Base-by-base conservation (phyloP, 2,113 vertebrate genomes). In the Cavia porcellus region DNA sequence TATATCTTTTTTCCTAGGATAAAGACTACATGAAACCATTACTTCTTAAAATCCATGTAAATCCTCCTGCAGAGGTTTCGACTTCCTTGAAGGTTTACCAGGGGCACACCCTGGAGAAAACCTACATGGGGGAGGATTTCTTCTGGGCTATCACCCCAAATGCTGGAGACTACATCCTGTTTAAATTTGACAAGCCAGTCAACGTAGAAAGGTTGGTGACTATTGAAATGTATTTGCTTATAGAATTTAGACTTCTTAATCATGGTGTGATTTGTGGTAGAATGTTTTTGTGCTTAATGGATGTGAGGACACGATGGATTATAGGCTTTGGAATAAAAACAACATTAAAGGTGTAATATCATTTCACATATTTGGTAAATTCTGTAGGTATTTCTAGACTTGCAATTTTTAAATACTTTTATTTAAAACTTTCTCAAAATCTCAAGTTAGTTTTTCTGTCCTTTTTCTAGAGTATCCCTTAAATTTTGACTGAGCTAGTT, bases 21-120 rank as follows among this genome's bases (percentile, higher is more conserved):
- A 99, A 99, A 98, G 99, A 99, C 98, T 99, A 99, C 98, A 98
- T 99, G 99, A 99, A 99, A 98, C 99, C 99, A 6, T 99, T 99
- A 97, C 99, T 99, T 50, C 99, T 99, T 97, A 99, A 99, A 98
- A 99, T 99, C 97, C 99, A 99, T 0, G 99, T 99, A 93, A 99
- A 99, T 95, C 99, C 99, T 12, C 99, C 99, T 22, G 99, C 99
- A 72, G 99, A 99, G 97, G 99, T 99, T 50, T 99, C 99, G 17
- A 99, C 99, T 47, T 99, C 99, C 64, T 98, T 99, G 98, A 99
- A 99, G 98, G 99, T 99, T 95, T 99, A 99, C 98, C 99, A 99
- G 98, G 99, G 99, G 50, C 99, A 99, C 96, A 99, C 99, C 0
- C 98, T 99, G 96, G 99, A 99, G 98, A 99, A 99, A 97, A 99